Evolutionary conservation across 2,797 vertebrate species (phyloP).

Genomic region (Neosilurus mollespiculum): DNA sequence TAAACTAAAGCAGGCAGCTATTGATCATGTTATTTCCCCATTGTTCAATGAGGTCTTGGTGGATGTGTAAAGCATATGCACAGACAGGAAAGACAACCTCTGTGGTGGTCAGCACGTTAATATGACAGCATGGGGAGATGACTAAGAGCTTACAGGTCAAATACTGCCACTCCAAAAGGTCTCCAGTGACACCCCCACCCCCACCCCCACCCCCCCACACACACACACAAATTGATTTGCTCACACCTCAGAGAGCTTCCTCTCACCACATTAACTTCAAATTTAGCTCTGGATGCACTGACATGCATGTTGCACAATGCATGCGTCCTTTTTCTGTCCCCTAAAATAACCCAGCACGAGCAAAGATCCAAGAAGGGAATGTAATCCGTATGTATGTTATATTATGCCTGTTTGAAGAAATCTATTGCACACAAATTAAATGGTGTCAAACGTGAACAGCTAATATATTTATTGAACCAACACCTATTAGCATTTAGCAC

Average conservation of each 20-base stretch:
- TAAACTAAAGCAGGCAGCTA: slow-evolving; percentile 78
- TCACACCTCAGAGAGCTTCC: slow-evolving; percentile 67
- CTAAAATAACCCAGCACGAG: neutral
- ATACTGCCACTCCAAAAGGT: slow-evolving; percentile 65
- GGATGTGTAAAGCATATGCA: slow-evolving; percentile 71
- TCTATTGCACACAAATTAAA: neutral
- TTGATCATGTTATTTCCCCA: slow-evolving; percentile 69
- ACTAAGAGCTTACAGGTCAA: slow-evolving; percentile 66
- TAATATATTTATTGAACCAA: slow-evolving; percentile 32
- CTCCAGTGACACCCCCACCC: slow-evolving; percentile 61
- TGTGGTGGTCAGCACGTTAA: slow-evolving; percentile 70
- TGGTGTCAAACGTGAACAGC: neutral
- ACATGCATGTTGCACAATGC: neutral
- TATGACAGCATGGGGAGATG: slow-evolving; percentile 67
- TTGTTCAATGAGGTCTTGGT: slow-evolving; percentile 59
- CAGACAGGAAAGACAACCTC: slow-evolving; percentile 9
- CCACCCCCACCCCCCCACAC: no score
- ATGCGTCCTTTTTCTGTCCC: neutral
- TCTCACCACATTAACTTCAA: slow-evolving; percentile 59
- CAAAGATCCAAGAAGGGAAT: neutral
- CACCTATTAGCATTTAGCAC: slow-evolving; percentile 10
- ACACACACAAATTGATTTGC: slow-evolving; percentile 66
- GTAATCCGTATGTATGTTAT: neutral
- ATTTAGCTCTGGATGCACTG: slow-evolving; percentile 55
- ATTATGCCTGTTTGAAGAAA: no score